These are phyloP conservation scores for Aegithalos caudatus DNA, from an alignment of 2,113 vertebrate genomes.

Conservation along the genomic window DNA sequence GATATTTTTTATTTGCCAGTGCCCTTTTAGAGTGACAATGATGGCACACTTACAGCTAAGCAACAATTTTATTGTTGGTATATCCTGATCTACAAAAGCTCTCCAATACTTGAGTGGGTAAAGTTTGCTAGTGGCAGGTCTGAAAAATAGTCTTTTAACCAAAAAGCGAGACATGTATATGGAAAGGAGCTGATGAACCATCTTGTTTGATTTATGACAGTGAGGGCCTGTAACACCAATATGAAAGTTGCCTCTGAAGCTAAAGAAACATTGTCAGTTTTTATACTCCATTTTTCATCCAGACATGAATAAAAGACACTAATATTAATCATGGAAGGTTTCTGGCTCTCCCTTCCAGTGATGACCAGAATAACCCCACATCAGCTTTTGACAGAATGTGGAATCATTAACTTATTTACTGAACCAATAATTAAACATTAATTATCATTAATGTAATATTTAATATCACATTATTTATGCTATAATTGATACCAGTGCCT, in stretches of 20 bases:
- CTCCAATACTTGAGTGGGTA: neutral
- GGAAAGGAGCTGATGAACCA: neutral
- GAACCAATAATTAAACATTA: neutral
- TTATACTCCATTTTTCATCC: neutral
- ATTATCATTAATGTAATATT: neutral
- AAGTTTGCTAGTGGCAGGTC: neutral
- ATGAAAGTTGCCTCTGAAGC: neutral
- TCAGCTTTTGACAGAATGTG: neutral
- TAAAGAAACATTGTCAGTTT: neutral
- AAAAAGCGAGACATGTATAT: neutral
- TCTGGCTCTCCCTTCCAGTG: neutral
- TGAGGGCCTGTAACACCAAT: neutral
- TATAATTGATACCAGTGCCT: neutral
- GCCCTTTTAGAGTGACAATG: conserved; percentile 39
- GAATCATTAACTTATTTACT: neutral
- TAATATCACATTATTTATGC: neutral
- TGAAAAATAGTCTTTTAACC: neutral
- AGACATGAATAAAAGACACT: neutral
- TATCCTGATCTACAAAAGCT: neutral
- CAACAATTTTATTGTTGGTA: neutral
- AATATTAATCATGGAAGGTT: neutral
- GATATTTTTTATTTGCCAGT: conserved; percentile 43
- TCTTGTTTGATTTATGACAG: neutral
- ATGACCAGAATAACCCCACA: neutral
- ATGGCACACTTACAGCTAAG: neutral